Conservation (phyloP, 2,797 vertebrate genomes). For the Eleutherodactylus coqui region DNA sequence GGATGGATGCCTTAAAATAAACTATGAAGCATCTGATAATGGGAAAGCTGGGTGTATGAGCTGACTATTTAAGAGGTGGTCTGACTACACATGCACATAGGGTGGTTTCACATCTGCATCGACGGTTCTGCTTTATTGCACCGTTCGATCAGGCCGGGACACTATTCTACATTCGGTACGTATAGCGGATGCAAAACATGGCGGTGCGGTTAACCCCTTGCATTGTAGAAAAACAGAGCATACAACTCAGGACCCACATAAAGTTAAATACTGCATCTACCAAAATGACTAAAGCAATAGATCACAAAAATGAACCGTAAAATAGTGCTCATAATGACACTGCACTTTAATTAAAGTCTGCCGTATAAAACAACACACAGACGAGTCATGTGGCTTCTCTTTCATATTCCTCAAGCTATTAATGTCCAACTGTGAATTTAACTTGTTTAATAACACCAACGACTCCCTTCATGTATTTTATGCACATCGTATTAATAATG, state of each 20-base stretch:
- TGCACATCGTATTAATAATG: background rate
- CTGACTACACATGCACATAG: too few species aligned
- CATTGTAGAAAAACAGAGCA: background rate
- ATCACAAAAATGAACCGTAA: background rate
- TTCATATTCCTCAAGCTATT: constrained; percentile 15
- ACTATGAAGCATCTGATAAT: too few species aligned
- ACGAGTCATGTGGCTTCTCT: background rate
- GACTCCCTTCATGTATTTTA: background rate
- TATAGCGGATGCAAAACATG: too few species aligned
- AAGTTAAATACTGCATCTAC: background rate
- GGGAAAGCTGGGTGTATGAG: too few species aligned
- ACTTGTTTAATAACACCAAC: background rate
- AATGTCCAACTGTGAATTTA: constrained; percentile 22
- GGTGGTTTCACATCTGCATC: too few species aligned
- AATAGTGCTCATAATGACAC: background rate
- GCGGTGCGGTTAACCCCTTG: too few species aligned
- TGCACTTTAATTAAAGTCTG: background rate
- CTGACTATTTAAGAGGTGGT: too few species aligned
- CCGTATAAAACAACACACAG: background rate
- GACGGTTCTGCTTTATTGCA: too few species aligned
- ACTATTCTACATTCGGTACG: too few species aligned
- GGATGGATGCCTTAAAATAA: too few species aligned
- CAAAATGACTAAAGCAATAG: background rate
- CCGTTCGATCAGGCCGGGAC: too few species aligned
- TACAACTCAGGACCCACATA: background rate